Base-by-base conservation (phyloP, 2,888 invertebrate species). In the Pseudococcus viburni region DNA sequence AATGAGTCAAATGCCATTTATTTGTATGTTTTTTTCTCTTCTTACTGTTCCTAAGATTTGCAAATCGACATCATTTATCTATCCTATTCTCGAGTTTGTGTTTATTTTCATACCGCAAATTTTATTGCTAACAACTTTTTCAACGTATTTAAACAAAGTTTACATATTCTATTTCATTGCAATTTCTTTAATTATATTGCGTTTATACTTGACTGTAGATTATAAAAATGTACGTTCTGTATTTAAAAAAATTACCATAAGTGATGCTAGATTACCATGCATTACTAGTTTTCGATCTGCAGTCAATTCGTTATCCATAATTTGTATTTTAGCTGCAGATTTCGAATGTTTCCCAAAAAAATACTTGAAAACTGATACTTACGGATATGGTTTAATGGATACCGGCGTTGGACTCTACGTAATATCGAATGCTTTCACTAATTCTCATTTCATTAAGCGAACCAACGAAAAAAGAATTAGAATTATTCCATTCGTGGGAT, bases 351-450 rank as follows among this genome's bases (percentile, higher is more conserved):
- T 98, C 91, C 98, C 99, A 0, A 92, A 95, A 84, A 92, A 94
- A 90, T 96, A 96, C 91, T 96, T 96, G 0, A 99, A 99, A 92
- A 97, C 97, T 0, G 96, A 96, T 91, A 93, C 92, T 0, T 96
- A 94, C 92, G 98, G 99, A 0, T 96, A 94, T 90, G 95, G 97
- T 91, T 91, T 98, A 42, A 99, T 99, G 99, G 99, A 99, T 91
- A 94, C 96, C 12, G 99, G 99, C 12, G 98, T 99, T 5, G 98
- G 98, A 0, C 92, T 96, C 22, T 99, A 96, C 92, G 94, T 98
- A 9, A 93, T 96, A 55, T 93, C 95, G 33, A 97, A 97, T 92
- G 98, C 96, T 0, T 92, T 96, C 68, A 95, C 96, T 12, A 77
- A 55, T 87, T 80, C 77, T 8, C 87, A 73, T 39, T 48, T 73